phyloP scores from a whole-genome alignment of 2,797 vertebrate genomes.

The Sebastiscus albofasciatus region DNA sequence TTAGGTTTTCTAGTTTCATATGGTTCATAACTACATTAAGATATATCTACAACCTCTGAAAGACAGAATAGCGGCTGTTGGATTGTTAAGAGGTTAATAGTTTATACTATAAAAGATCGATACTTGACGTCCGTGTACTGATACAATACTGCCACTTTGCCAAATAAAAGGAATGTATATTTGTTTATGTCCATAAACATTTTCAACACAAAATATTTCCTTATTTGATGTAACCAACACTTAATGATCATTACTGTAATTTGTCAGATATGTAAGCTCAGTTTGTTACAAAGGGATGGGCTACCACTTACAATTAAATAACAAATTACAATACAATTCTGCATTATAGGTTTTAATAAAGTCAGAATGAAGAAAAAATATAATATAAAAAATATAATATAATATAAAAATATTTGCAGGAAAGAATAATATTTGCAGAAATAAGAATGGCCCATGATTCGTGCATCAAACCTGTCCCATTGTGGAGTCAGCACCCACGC shows the following conservation, averaged over 20 bases:
- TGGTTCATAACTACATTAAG: no score
- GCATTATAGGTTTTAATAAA: not conserved
- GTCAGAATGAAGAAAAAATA: no score
- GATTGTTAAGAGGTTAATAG: no score
- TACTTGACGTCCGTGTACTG: no score
- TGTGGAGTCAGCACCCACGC: not conserved
- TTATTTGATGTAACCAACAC: not conserved
- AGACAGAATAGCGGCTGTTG: no score
- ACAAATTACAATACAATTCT: not conserved
- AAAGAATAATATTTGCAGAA: not conserved
- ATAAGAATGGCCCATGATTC: not conserved
- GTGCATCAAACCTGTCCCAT: not conserved
- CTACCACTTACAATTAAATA: no score
- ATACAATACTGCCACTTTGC: fast-evolving
- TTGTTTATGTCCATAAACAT: not conserved
- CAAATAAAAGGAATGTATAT: not conserved
- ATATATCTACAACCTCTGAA: no score
- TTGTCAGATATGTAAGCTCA: not conserved
- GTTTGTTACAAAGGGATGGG: not conserved
- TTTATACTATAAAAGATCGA: no score
- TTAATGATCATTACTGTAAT: not conserved
- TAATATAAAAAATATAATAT: no score
- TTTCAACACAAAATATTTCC: not conserved
- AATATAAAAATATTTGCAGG: no score
- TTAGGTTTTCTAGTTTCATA: no score